A percentile compares a stretch with the other conserved stretches of the same genome.
Conservation (phyloP, 1,140 invertebrate species). For the Macrosteles quadrilineatus region DNA sequence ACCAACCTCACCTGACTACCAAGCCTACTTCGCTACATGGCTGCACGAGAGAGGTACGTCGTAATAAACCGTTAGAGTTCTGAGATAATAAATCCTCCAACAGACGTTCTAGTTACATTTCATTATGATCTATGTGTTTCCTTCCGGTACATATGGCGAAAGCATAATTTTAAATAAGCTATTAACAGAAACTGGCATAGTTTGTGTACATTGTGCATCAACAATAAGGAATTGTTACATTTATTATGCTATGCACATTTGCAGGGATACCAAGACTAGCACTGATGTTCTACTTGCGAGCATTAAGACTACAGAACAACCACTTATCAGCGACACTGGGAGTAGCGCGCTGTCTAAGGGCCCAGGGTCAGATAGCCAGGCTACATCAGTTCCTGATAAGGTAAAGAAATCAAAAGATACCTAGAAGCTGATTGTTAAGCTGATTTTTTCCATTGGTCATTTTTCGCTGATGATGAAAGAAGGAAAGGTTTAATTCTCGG, state of each 20-base stretch:
- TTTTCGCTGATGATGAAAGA: conserved; percentile 46
- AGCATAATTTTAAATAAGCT: neutral
- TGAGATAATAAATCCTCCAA: neutral
- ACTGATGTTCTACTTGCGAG: conserved; percentile 61
- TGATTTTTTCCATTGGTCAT: conserved; percentile 3
- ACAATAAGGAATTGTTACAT: too few relatives aligned
- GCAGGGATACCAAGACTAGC: conserved; percentile 53
- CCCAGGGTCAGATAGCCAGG: conserved; percentile 61
- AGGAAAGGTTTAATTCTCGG: neutral
- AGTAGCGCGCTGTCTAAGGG: conserved; percentile 59
- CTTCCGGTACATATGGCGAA: neutral
- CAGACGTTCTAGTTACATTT: neutral
- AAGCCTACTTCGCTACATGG: conserved; percentile 67
- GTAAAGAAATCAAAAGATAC: too few relatives aligned
- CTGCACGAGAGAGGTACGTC: conserved; percentile 61
- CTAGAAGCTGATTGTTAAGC: neutral
- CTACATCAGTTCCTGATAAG: conserved; percentile 65
- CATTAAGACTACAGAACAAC: conserved; percentile 55
- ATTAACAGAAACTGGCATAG: too few relatives aligned
- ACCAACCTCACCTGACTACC: conserved; percentile 65
- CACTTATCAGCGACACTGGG: conserved; percentile 59
- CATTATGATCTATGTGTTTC: neutral
- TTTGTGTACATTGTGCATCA: too few relatives aligned
- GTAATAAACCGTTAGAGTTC: neutral
- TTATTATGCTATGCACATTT: conserved; percentile 25